phyloP scores from a whole-genome alignment of 2,113 vertebrate genomes.

The Patagioenas fasciata region DNA sequence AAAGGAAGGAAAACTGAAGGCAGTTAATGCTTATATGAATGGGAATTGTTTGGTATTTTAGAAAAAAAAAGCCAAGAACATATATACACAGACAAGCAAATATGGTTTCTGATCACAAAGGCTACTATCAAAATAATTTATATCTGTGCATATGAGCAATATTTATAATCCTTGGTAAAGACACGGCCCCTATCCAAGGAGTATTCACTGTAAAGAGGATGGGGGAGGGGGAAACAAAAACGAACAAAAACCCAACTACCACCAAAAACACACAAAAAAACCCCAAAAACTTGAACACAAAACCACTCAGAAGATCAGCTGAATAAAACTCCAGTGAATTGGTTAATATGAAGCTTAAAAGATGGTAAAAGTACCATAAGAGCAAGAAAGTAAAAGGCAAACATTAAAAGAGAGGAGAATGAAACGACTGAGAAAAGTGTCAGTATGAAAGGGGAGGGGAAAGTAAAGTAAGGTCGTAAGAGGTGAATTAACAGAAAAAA shows the following conservation, averaged over 20 bases:
- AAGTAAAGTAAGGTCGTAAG: not conserved
- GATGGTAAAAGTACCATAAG: not conserved
- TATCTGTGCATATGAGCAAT: not conserved
- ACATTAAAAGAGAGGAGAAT: not conserved
- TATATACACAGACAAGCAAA: not conserved
- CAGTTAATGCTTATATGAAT: not conserved
- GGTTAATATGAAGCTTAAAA: not conserved
- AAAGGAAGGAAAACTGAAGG: not conserved
- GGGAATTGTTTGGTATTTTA: not conserved
- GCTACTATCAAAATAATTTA: not conserved
- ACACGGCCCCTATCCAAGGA: not conserved
- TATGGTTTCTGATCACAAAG: not conserved
- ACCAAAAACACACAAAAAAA: no score
- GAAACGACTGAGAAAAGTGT: not conserved
- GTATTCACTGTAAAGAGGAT: not conserved
- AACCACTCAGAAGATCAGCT: not conserved
- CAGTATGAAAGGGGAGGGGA: not conserved
- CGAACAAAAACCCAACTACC: no score
- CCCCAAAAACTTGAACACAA: not conserved
- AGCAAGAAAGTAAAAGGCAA: not conserved
- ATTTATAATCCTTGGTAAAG: not conserved
- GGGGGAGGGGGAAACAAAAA: not conserved
- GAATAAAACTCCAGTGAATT: not conserved
- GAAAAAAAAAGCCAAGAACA: not conserved
- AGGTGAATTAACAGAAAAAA: not conserved